Percentiles rank a stretch among this genome's conserved stretches.
These are phyloP conservation scores for Yponomeuta plumbellus DNA, from an alignment of 2,888 invertebrate species.

Conservation along the genomic window DNA sequence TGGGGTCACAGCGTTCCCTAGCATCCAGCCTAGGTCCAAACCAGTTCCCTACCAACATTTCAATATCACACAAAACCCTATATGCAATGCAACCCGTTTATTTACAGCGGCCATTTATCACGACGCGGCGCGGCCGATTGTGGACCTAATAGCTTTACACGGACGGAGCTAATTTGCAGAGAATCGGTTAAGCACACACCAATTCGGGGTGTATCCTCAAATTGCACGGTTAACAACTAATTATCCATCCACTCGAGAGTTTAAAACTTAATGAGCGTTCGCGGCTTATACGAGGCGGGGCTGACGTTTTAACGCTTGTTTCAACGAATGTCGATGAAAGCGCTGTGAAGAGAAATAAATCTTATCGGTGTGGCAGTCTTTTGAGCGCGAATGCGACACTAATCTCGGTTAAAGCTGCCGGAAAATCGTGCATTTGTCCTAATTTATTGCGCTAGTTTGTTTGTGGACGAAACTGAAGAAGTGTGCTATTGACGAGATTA, in stretches of 20 bases:
- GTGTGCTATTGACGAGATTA: neutral
- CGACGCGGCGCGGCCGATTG: slow-evolving; percentile 25
- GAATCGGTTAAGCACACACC: slow-evolving; percentile 13
- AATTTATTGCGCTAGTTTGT: neutral
- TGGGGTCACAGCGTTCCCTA: slow-evolving; percentile 65
- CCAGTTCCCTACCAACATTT: slow-evolving; percentile 62
- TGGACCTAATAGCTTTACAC: slow-evolving; percentile 27
- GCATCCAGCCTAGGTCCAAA: slow-evolving; percentile 44
- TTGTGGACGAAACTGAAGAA: neutral
- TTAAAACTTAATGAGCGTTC: slow-evolving; percentile 36
- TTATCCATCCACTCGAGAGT: slow-evolving; percentile 34
- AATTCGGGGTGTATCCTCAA: slow-evolving; percentile 3
- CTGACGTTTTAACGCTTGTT: slow-evolving; percentile 14
- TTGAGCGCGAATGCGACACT: neutral
- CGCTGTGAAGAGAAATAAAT: neutral
- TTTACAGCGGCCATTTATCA: slow-evolving; percentile 42
- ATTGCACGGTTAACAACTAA: slow-evolving; percentile 33
- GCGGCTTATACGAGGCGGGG: slow-evolving; percentile 18
- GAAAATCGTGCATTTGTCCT: neutral
- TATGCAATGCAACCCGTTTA: slow-evolving; percentile 51
- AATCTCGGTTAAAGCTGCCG: neutral
- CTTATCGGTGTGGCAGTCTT: neutral
- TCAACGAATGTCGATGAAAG: slow-evolving; percentile 16
- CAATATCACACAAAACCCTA: slow-evolving; percentile 61
- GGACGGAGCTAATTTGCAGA: slow-evolving; percentile 14